Percentiles rank a stretch among this genome's conserved stretches.
These are phyloP conservation scores for Motacilla tschutschensis DNA, from an alignment of 2,113 vertebrate genomes.

Conservation along the genomic window DNA sequence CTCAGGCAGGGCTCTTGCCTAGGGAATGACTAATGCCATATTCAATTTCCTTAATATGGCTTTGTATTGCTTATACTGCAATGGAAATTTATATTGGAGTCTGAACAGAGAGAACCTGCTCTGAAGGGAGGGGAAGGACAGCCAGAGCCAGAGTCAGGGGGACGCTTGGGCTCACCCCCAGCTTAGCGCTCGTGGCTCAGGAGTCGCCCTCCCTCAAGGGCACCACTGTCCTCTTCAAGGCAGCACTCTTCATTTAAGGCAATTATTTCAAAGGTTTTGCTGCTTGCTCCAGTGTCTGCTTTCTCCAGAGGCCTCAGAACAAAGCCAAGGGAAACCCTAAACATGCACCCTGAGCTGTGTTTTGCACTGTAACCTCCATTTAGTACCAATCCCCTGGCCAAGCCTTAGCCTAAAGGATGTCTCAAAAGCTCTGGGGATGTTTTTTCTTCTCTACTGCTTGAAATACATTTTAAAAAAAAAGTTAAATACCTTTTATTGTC, in stretches of 20 bases:
- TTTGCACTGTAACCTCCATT: background rate
- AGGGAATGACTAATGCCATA: constrained; percentile 18
- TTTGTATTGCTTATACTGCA: background rate
- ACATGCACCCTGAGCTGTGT: rapidly evolving
- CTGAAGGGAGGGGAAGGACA: background rate
- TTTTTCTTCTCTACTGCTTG: background rate
- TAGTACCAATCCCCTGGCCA: background rate
- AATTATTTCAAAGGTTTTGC: background rate
- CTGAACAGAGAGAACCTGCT: background rate
- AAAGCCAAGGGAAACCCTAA: background rate
- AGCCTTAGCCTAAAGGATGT: background rate
- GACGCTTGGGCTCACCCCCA: background rate
- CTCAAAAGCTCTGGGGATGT: background rate
- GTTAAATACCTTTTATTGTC: background rate
- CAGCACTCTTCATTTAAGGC: background rate
- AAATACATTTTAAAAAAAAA: background rate
- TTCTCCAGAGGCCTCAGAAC: background rate
- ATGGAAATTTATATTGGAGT: background rate
- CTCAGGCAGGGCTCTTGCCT: background rate
- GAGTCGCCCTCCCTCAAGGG: background rate
- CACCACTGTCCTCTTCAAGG: background rate
- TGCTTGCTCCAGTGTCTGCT: background rate
- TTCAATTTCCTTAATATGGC: constrained; percentile 11
- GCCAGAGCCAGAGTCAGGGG: background rate
- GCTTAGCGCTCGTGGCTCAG: background rate